These are phyloP conservation scores for Ambastaia sidthimunki DNA, from an alignment of 2,797 vertebrate species.

Conservation along the genomic window DNA sequence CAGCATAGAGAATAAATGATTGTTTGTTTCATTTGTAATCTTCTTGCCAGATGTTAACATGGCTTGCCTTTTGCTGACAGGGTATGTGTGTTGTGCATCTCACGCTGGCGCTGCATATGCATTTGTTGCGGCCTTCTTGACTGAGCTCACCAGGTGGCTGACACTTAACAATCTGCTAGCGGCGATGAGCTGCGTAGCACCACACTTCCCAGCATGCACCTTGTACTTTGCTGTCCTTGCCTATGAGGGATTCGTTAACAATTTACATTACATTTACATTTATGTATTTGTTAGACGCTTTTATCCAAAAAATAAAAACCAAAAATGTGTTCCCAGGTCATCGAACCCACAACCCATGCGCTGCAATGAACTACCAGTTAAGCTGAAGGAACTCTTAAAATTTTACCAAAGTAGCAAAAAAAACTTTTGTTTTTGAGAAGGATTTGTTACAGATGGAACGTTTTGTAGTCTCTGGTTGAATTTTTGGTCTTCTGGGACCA, in stretches of 20 bases:
- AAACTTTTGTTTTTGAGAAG: slow-evolving; percentile 32
- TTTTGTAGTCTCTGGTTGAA: background rate
- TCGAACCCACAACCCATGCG: too few relatives aligned
- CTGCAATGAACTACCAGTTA: too few relatives aligned
- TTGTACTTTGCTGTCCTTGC: slow-evolving; percentile 55
- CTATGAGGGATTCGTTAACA: slow-evolving; percentile 67
- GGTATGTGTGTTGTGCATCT: slow-evolving; percentile 58
- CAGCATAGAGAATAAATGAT: slow-evolving; percentile 51
- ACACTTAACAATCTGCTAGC: slow-evolving; percentile 73
- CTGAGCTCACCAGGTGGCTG: slow-evolving; percentile 66
- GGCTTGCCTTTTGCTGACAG: slow-evolving; percentile 60
- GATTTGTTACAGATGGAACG: slow-evolving; percentile 1
- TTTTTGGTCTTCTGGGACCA: background rate
- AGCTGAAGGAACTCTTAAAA: too few relatives aligned
- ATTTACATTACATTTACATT: slow-evolving; percentile 39
- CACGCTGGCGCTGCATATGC: slow-evolving; percentile 67
- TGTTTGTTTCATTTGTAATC: slow-evolving; percentile 54
- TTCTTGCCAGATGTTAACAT: slow-evolving; percentile 64
- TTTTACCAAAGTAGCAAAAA: slow-evolving; percentile 42
- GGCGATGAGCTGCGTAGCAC: slow-evolving; percentile 61
- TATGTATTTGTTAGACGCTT: too few relatives aligned
- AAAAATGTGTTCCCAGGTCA: too few relatives aligned
- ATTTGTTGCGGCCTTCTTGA: slow-evolving; percentile 69
- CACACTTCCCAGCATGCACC: slow-evolving; percentile 66
- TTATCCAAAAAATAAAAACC: too few relatives aligned